Evolutionary conservation across 2,113 vertebrate genomes (phyloP).

Genomic region (Prunella fulvescens): DNA sequence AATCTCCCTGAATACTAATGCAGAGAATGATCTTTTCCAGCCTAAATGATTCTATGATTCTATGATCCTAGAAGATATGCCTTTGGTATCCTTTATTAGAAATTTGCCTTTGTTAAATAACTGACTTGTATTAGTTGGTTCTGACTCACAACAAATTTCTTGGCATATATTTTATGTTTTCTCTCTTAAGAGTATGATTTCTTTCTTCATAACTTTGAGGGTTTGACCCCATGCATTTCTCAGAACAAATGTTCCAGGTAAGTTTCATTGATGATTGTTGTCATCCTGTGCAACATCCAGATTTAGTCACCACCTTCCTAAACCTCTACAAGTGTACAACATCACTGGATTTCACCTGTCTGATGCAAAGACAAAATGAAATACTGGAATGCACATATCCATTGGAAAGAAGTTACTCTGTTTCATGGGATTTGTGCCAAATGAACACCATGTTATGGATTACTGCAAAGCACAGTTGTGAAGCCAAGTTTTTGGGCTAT

Average conservation of each 20-base stretch:
- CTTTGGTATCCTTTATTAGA: background rate
- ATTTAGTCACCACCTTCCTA: background rate
- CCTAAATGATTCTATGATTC: background rate
- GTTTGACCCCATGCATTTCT: background rate
- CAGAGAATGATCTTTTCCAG: background rate
- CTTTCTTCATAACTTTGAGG: background rate
- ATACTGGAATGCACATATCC: background rate
- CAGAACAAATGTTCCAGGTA: background rate
- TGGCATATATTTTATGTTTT: background rate
- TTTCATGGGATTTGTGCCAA: background rate
- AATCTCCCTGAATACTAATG: background rate
- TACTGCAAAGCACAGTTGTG: background rate
- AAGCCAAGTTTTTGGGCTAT: background rate
- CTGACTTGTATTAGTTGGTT: background rate
- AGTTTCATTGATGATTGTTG: background rate
- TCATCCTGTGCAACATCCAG: background rate
- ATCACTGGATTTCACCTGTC: background rate
- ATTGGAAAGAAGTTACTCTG: background rate
- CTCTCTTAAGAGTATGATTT: background rate
- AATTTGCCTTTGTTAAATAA: background rate
- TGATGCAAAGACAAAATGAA: background rate
- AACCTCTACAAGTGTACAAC: background rate
- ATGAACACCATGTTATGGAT: background rate
- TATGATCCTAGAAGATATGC: background rate
- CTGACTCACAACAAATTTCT: background rate